Conservation (phyloP, 37 sponge, comb jelly and placozoan genomes). For the Axinella damicornis region DNA sequence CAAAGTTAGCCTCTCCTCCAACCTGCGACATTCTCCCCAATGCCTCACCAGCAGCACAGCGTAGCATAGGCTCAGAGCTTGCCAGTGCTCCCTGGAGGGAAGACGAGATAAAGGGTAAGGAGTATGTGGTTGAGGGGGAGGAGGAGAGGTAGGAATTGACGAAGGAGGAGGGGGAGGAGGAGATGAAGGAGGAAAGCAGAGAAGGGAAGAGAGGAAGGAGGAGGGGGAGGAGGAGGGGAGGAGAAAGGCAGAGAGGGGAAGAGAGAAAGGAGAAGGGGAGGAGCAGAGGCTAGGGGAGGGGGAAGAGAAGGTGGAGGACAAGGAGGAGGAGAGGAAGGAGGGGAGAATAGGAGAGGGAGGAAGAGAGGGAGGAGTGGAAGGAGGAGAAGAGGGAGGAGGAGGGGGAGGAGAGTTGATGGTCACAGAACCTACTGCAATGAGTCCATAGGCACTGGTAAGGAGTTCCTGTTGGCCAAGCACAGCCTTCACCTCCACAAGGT, state of each 20-base stretch:
- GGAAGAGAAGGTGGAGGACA: neutral
- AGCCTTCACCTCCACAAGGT: conserved; percentile 60
- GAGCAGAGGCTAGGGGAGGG: no score
- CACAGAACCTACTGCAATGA: conserved; percentile 58
- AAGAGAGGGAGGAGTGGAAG: neutral
- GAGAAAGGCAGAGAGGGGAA: neutral
- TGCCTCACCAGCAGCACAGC: conserved; percentile 94
- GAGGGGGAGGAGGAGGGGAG: neutral
- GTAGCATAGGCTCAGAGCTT: conserved; percentile 85
- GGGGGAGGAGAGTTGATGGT: neutral
- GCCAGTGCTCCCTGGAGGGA: conserved; percentile 76
- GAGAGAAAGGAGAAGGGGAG: neutral
- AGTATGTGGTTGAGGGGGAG: no score
- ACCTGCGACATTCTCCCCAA: conserved; percentile 91
- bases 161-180: neutral
- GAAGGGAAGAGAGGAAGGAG: neutral
- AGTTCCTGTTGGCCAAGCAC: conserved; percentile 71
- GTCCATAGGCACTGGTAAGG: conserved; percentile 63
- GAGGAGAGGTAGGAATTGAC: neutral
- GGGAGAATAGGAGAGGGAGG: no score
- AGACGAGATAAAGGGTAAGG: neutral
- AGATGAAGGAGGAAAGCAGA: no score
- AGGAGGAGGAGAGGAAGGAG: no score
- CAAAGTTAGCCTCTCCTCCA: conserved; percentile 78
- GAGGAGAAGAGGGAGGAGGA: neutral